Base-by-base conservation (phyloP, 2,113 vertebrate genomes). In the Nyctereutes procyonoides region DNA sequence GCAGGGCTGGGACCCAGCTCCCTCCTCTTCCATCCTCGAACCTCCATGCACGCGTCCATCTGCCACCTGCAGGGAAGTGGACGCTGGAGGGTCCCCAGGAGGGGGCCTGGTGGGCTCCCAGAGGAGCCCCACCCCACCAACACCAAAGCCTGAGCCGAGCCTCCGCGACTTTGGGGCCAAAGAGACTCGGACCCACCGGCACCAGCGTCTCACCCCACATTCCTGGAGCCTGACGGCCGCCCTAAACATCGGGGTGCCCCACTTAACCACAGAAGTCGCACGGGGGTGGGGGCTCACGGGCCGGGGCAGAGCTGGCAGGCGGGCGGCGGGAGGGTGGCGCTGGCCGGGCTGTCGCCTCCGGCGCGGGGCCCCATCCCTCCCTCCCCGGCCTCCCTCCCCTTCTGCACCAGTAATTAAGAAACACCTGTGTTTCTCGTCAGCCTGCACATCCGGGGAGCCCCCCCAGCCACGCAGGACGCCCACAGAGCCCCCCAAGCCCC, bases 391-490 rank as follows among this genome's bases (percentile, higher is more conserved):
- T 95, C 80, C 97, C 98, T 97, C 95, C 93, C 98, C 98, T 98
- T 98, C 98, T 98, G 98, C 97, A 97, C 97, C 83, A 98, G 98
- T 98, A 97, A 98, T 98, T 98, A 98, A 98, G 98, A 98, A 98
- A 98, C 98, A 99, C 98, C 98, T 98, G 98, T 96, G 98, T 96
- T 98, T 95, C 97, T 97, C 97, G 9, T 95, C 98, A 96, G 86
- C 96, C 95, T 2, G 0, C 82, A n/a, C 3, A 0, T 82, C 94
- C 93, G 16, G 96, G 98, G 83, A 95, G 89, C 8, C 2, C 97
- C 67, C 73, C 84, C 79, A 43, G 55, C 55, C 69, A 7, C 0
- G 7, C 4, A 1, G 65, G 35, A 20, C 19, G 32, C 8, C 60
- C 1, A 0, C 2, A 0, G 38, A 16, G 8, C 14, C 38, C 77